Conservation (phyloP, 2,888 invertebrate species). For the Drosophila lacicola region DNA sequence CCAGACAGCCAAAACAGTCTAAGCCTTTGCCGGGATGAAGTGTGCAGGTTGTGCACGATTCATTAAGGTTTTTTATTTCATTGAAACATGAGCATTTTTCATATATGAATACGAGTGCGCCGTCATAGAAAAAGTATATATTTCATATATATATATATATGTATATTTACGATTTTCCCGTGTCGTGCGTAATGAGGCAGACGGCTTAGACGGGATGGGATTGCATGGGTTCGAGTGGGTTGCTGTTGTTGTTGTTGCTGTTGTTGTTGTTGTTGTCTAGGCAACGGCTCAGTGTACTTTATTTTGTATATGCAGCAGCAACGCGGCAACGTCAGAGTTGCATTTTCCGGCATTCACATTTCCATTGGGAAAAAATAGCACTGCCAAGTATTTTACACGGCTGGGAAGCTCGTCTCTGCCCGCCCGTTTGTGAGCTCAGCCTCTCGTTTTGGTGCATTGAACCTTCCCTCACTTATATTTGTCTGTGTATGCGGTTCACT, state of each 20-base stretch:
- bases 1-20: conserved; percentile 17
- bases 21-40: conserved; percentile 31
- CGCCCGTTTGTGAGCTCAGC: conserved; percentile 13
- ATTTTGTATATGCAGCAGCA: conserved; percentile 36
- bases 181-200: conserved; percentile 58
- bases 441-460: conserved; percentile 58
- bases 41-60: conserved; percentile 43
- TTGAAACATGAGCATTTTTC: conserved; percentile 64
- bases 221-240: conserved; percentile 23
- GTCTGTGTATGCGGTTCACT: conserved; percentile 49
- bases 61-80: conserved; percentile 68
- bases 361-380: conserved; percentile 59
- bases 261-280: conserved; percentile 49
- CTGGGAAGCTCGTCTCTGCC: conserved; percentile 37
- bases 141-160: conserved; percentile 7
- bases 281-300: conserved; percentile 59
- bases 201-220: conserved; percentile 47
- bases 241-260: conserved; percentile 39
- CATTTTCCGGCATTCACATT: conserved; percentile 68
- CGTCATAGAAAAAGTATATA: conserved; percentile 38
- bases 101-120: conserved; percentile 43
- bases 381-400: conserved; percentile 56
- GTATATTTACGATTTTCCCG: conserved; percentile 41
- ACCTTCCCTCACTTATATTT: conserved; percentile 35
- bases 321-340: conserved; percentile 50